A percentile compares a stretch with the other conserved stretches of the same genome.
phyloP scores from a whole-genome alignment of 2,888 invertebrate species.

The Mythimna vitellina region DNA sequence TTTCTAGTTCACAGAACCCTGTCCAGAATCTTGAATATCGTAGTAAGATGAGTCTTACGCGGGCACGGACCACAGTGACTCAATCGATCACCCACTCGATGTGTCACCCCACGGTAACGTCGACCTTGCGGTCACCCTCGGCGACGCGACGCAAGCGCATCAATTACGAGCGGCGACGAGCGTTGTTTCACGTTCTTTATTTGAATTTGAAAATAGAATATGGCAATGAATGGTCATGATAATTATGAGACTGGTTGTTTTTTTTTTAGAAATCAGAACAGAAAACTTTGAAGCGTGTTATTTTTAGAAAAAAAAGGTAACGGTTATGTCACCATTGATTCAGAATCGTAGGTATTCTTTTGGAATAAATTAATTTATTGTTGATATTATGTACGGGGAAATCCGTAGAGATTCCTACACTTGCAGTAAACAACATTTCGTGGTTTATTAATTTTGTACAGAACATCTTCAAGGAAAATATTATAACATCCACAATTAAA shows the following conservation, averaged over 20 bases:
- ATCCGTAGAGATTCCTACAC: neutral
- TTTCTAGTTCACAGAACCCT: neutral
- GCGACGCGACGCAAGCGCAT: slow-evolving; percentile 63
- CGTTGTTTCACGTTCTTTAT: slow-evolving; percentile 26
- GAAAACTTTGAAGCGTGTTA: neutral
- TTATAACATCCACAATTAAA: neutral
- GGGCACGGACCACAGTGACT: slow-evolving; percentile 64
- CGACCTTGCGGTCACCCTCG: slow-evolving; percentile 74
- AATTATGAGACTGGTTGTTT: too few relatives aligned
- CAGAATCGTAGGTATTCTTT: neutral
- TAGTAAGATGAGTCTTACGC: slow-evolving; percentile 54
- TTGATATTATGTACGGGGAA: neutral
- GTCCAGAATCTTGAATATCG: slow-evolving; percentile 33
- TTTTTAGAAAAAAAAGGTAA: neutral
- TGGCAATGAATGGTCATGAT: neutral
- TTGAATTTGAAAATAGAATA: slow-evolving; percentile 10
- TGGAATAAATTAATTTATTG: neutral
- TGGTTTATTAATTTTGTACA: slow-evolving; percentile 2
- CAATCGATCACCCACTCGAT: slow-evolving; percentile 62
- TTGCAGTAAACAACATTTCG: neutral
- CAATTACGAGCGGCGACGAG: slow-evolving; percentile 51
- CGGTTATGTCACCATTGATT: neutral
- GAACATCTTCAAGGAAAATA: slow-evolving; percentile 22
- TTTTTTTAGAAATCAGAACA: neutral
- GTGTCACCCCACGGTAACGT: slow-evolving; percentile 67